Base-by-base conservation (phyloP, 92 coral and sea anemone species). In the Siderastrea siderea region DNA sequence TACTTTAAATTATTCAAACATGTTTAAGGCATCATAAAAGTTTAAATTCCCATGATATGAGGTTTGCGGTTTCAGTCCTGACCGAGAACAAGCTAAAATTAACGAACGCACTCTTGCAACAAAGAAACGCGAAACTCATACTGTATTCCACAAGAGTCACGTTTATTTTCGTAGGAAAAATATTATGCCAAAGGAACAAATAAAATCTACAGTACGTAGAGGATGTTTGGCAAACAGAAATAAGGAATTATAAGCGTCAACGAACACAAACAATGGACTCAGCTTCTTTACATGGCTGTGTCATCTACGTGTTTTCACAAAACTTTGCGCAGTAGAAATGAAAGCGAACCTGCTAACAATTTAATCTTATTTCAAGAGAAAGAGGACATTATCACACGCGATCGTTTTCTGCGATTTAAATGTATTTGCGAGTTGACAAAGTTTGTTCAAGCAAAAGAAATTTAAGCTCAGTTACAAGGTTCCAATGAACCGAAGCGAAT, bases 401-500 rank as follows among this genome's bases (percentile, higher is more conserved):
- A 15, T 7, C 16, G 4, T 16, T 79, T n/a, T 1, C 16, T 17
- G 59, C 70, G 43, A 50, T 79, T 52, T 10, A 48, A 67, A 38
- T 4, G 16, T 14, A 51, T 49, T 38, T 65, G 7, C 53, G 10
- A 19, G 77, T 50, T 72, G 12, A 2, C 5, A 72, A 72, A 14
- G 47, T 16, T 49, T 49, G 9, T 6, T 48, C 26, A 6, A 47
- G 74, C 53, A 4, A 10, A 13, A 13, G 48, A 6, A 49, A 15
- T 72, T 50, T 61, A 53, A 53, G 57, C 57, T 53, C 57, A 44
- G 6, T 43, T 11, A 68, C 47, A 44, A 16, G n/a, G 49, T 44
- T 68, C 2, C 46, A 80, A 64, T 17, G 73, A 63, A 78, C 83
- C 84, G 84, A 80, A 43, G 63, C 74, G 75, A 80, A 80, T 67